Evolutionary conservation across 2,888 invertebrate genomes (phyloP).

Genomic region (Ichneumoninae sp.): DNA sequence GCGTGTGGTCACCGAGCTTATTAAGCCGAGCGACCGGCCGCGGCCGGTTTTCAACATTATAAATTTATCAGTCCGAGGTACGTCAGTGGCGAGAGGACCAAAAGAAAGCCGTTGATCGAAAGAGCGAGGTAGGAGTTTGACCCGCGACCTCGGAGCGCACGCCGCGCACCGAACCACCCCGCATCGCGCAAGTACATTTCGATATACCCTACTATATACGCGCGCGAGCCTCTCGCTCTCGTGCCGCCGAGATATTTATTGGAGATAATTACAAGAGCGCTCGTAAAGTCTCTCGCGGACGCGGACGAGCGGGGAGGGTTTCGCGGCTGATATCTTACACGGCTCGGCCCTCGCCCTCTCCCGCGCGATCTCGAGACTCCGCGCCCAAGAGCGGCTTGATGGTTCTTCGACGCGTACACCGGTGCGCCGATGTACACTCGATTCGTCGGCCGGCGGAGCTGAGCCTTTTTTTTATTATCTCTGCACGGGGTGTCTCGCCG

Average conservation of each 20-base stretch:
- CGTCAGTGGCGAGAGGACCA: conserved; percentile 73
- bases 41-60: conserved; percentile 75
- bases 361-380: conserved; percentile 10
- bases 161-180: conserved; percentile 48
- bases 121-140: conserved; percentile 80
- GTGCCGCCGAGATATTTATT: conserved; percentile 84
- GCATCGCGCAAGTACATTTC: conserved; percentile 79
- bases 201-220: conserved; percentile 72
- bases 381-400: conserved; percentile 35
- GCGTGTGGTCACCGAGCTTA: conserved; percentile 79
- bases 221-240: conserved; percentile 73
- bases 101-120: conserved; percentile 82
- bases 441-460: neutral
- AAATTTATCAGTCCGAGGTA: conserved; percentile 81
- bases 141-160: conserved; percentile 77
- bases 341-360: conserved; percentile 62
- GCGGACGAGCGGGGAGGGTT: conserved; percentile 75
- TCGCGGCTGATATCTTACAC: conserved; percentile 83
- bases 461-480: neutral
- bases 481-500: conserved; percentile 49
- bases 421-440: conserved; percentile 12
- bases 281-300: conserved; percentile 80
- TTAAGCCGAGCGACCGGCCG: conserved; percentile 73
- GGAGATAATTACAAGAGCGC: conserved; percentile 84
- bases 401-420: conserved; percentile 26